These are phyloP conservation scores for Ellobium chinense DNA, from an alignment of 2,888 invertebrate species.

Conservation along the genomic window DNA sequence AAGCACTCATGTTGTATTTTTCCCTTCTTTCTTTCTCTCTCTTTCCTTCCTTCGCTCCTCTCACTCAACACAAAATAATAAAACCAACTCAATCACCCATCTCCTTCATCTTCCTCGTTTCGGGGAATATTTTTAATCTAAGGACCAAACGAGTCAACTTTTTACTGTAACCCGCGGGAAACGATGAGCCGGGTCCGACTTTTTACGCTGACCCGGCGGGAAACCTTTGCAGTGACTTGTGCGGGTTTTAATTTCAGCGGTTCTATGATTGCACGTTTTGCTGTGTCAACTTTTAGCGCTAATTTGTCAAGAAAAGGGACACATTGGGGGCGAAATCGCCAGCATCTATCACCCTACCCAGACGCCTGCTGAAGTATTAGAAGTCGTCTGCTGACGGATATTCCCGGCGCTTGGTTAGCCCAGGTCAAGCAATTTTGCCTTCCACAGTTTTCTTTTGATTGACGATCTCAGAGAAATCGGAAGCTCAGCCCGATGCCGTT, in stretches of 20 bases:
- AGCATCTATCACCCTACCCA: slow-evolving; percentile 39
- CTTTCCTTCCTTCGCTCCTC: neutral
- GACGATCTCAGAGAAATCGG: slow-evolving; percentile 18
- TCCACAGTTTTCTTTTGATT: slow-evolving; percentile 29
- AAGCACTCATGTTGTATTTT: neutral
- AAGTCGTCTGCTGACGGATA: slow-evolving; percentile 39
- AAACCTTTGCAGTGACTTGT: slow-evolving; percentile 36
- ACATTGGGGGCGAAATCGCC: slow-evolving; percentile 29
- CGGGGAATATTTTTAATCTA: neutral
- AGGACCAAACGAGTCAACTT: slow-evolving; percentile 2
- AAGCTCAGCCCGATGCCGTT: neutral
- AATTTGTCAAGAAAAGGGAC: slow-evolving; percentile 42
- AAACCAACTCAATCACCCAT: neutral
- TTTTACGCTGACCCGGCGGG: slow-evolving; percentile 30
- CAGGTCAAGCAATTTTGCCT: slow-evolving; percentile 44
- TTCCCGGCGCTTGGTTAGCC: slow-evolving; percentile 15
- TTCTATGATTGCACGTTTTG: slow-evolving; percentile 41
- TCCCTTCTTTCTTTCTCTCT: neutral
- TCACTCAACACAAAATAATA: neutral
- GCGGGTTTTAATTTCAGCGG: slow-evolving; percentile 37
- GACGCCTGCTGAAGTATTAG: slow-evolving; percentile 44
- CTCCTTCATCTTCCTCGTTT: neutral
- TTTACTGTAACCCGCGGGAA: neutral
- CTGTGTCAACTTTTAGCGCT: slow-evolving; percentile 42
- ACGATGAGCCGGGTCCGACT: neutral